phyloP scores from a whole-genome alignment of 2,113 vertebrate species.

The Plotosus lineatus region DNA sequence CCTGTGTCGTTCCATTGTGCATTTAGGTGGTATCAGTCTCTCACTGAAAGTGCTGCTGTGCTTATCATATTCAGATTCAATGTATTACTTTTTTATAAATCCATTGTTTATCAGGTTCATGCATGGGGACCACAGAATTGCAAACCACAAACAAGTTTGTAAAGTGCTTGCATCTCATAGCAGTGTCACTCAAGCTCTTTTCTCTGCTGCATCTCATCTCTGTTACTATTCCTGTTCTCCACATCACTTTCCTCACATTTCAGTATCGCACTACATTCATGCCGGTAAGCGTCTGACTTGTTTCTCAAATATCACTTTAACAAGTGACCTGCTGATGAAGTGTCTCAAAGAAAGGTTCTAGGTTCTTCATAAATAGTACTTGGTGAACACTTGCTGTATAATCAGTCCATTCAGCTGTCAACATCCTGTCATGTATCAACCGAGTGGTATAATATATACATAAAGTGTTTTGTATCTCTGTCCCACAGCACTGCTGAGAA shows the following conservation, averaged over 20 bases:
- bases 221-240: slow-evolving; percentile 45
- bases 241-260: slow-evolving; percentile 23
- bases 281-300: slow-evolving; percentile 10
- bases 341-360: background rate
- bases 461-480: background rate
- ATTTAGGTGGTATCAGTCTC: too few relatives aligned
- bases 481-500: background rate
- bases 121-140: too few relatives aligned
- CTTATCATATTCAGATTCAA: too few relatives aligned
- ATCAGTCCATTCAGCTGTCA: background rate
- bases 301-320: background rate
- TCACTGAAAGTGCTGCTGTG: too few relatives aligned
- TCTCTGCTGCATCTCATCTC: background rate
- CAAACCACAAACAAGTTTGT: too few relatives aligned
- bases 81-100: too few relatives aligned
- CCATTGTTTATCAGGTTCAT: too few relatives aligned
- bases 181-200: background rate
- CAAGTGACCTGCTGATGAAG: background rate
- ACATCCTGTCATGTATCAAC: background rate
- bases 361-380: background rate
- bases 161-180: too few relatives aligned
- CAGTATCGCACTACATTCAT: slow-evolving; percentile 23
- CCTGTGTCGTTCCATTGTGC: too few relatives aligned
- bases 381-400: background rate
- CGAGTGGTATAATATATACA: background rate